Base-by-base conservation (phyloP, 2,888 invertebrate genomes). In the Polyommatus iphigenia region DNA sequence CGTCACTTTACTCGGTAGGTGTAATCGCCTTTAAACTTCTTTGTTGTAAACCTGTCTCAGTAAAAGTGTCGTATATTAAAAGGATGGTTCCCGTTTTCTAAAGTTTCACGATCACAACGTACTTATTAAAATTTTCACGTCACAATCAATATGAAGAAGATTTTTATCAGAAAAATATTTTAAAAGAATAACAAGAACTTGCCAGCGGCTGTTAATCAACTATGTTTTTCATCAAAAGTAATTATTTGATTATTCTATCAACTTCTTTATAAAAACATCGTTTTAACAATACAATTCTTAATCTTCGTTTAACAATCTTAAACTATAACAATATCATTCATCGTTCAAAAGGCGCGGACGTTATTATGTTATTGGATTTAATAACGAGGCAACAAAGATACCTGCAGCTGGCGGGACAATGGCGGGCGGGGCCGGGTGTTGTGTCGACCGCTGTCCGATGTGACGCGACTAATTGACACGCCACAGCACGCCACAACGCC, bases 391-490 rank as follows among this genome's bases (percentile, higher is more conserved):
- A 29, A 67, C 24, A 13, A 32, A 13, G 41, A 6, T 54, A 75
- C 75, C 75, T 54, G 75, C 75, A 75, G 75, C 75, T 75, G 75
- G 50, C 10, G 15, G 6, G 54, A 73, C 73, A 54, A 75, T 50
- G 50, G 29, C 50, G 75, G 46, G 75, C 24, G 75, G 54, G 13
- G 75, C 29, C 46, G 41, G 73, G 8, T 7, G 20, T 59, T 71
- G 72, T 72, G n/a, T 72, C 41, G 20, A 41, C 73, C 73, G 41
- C 73, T 29, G 67, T 29, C 67, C 67, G 73, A n/a, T 46, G 73
- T 20, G 73, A 73, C 73, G 46, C 20, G 46, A 20, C 72, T 73
- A 46, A 73, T 46, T 46, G 46, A 46, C 73, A 73, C 32, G 18
- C 54, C n/a, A 29, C 24, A 24, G 20, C 72, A 72, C 41, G n/a